Percentiles rank a stretch among this genome's conserved stretches.
These are phyloP conservation scores for Scomber scombrus DNA, from an alignment of 2,113 vertebrate species.

Conservation along the genomic window DNA sequence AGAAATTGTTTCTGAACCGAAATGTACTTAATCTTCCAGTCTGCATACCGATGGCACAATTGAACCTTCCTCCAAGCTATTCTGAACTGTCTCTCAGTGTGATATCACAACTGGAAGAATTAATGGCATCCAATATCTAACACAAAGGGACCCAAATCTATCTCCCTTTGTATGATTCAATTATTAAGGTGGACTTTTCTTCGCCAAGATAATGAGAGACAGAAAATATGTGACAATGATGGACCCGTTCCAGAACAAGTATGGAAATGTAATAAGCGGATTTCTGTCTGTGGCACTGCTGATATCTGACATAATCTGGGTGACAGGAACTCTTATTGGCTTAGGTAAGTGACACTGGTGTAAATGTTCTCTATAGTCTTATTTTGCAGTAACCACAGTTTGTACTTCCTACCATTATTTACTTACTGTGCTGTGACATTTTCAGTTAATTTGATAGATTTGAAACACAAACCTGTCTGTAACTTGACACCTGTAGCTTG, in stretches of 20 bases:
- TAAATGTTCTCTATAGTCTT: neutral
- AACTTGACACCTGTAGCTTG: no score
- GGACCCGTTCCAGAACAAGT: conserved; percentile 67
- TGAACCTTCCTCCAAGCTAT: no score
- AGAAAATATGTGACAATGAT: conserved; percentile 66
- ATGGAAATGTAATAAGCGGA: conserved; percentile 54
- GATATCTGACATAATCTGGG: conserved; percentile 68
- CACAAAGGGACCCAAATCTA: neutral
- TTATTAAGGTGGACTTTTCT: conserved; percentile 61
- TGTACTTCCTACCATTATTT: neutral
- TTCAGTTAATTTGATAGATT: no score
- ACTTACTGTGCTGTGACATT: neutral
- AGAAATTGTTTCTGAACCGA: no score
- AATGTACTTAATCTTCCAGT: no score
- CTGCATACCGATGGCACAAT: no score
- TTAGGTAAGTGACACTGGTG: conserved; percentile 51
- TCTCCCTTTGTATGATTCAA: conserved; percentile 8
- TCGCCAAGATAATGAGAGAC: conserved; percentile 58
- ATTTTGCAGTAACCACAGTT: neutral
- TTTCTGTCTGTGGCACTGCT: conserved; percentile 56
- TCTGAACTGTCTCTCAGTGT: no score
- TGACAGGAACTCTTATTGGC: conserved; percentile 65
- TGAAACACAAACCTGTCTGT: no score
- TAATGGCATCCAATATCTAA: no score
- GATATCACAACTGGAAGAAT: no score